A percentile compares a stretch with the other conserved stretches of the same genome.
phyloP scores from a whole-genome alignment of 2,113 vertebrate genomes.

The Crotophaga sulcirostris region DNA sequence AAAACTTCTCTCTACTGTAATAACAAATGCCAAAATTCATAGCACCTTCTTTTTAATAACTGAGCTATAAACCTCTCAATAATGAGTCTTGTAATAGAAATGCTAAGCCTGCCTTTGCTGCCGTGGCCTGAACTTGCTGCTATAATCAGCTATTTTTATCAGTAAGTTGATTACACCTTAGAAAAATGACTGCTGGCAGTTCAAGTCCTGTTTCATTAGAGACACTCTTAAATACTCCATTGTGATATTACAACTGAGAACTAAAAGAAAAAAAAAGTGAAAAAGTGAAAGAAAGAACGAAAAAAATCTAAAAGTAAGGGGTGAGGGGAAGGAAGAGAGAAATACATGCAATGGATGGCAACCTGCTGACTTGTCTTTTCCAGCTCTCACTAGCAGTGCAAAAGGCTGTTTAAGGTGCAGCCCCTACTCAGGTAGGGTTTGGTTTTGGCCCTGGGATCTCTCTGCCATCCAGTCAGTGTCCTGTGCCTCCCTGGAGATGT shows the following conservation, averaged over 20 bases:
- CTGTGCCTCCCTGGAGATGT: neutral
- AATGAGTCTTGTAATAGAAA: slow-evolving; percentile 71
- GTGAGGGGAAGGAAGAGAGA: neutral
- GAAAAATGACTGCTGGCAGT: slow-evolving; percentile 79
- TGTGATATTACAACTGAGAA: neutral
- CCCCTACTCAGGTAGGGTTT: neutral
- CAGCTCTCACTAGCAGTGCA: neutral
- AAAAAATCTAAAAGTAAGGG: neutral
- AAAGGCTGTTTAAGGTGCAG: neutral
- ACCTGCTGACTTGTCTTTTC: neutral
- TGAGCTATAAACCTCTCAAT: slow-evolving; percentile 61
- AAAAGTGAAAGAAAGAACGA: neutral
- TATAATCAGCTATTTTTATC: slow-evolving; percentile 76
- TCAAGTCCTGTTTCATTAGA: slow-evolving; percentile 70
- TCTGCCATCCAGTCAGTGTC: neutral
- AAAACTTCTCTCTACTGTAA: slow-evolving; percentile 8
- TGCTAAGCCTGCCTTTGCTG: slow-evolving; percentile 39
- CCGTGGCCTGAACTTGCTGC: slow-evolving; percentile 31
- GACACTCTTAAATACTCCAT: neutral
- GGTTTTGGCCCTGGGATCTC: neutral
- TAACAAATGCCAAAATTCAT: slow-evolving; percentile 40
- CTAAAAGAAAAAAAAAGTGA: neutral
- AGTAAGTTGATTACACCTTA: slow-evolving; percentile 81
- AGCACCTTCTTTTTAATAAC: slow-evolving; percentile 51
- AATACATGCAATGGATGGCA: neutral